Percentiles rank a stretch among this genome's conserved stretches.
Conservation (phyloP, 2,888 invertebrate genomes). For the Lingula anatina region DNA sequence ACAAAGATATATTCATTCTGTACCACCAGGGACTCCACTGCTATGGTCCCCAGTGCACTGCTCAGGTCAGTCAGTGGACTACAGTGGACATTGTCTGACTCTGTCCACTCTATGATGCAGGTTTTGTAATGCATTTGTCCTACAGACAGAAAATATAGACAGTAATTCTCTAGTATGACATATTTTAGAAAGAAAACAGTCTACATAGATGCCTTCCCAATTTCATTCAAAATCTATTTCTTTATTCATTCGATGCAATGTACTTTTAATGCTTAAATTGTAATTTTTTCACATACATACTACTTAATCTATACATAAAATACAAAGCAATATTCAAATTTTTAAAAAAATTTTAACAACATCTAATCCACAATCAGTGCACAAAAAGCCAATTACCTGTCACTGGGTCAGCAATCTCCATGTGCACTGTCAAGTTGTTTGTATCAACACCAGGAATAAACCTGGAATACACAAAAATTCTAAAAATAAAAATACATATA, state of each 20-base stretch:
- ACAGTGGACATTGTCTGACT: too few relatives aligned
- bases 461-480: slow-evolving; percentile 15
- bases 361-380: background rate
- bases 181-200: too few relatives aligned
- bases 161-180: too few relatives aligned
- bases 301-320: too few relatives aligned
- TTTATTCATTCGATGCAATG: too few relatives aligned
- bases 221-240: too few relatives aligned
- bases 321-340: slow-evolving; percentile 10
- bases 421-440: slow-evolving; percentile 27
- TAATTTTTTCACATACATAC: too few relatives aligned
- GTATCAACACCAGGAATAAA: slow-evolving; percentile 21
- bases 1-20: slow-evolving; percentile 41
- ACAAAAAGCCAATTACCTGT: slow-evolving; percentile 7
- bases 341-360: slow-evolving; percentile 1
- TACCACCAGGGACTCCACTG: slow-evolving; percentile 30
- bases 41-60: slow-evolving; percentile 26
- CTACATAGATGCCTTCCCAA: too few relatives aligned
- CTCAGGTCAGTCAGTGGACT: slow-evolving; percentile 16
- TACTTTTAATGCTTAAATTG: too few relatives aligned
- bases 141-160: too few relatives aligned
- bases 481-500: too few relatives aligned
- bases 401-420: slow-evolving; percentile 30
- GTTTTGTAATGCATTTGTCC: slow-evolving; percentile 21
- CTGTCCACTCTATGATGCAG: too few relatives aligned